Conservation (phyloP, 92 coral and sea anemone genomes). For the Actinostola sp. region DNA sequence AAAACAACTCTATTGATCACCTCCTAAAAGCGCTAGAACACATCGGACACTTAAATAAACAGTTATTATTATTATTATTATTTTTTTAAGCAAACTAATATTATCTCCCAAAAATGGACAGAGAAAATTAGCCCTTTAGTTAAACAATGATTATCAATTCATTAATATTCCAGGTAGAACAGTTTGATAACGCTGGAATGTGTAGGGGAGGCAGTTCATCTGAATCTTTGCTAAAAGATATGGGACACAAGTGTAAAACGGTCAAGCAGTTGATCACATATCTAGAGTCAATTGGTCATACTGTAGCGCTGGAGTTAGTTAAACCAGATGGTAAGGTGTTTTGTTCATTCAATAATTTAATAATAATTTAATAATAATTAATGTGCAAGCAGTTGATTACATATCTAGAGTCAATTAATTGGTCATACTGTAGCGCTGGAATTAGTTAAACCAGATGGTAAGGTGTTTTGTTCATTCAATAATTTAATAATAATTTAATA, state of each 20-base stretch:
- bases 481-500: too few relatives aligned
- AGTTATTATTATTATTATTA: too few relatives aligned
- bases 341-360: background rate
- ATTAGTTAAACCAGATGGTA: slow-evolving; percentile 52
- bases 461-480: background rate
- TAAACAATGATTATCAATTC: background rate
- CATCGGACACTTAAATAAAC: too few relatives aligned
- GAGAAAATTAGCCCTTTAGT: too few relatives aligned
- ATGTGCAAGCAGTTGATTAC: too few relatives aligned
- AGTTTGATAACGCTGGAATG: slow-evolving; percentile 56
- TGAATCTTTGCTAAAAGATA: slow-evolving; percentile 66
- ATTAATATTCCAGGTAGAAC: slow-evolving; percentile 48
- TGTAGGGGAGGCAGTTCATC: slow-evolving; percentile 60
- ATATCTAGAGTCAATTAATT: slow-evolving; percentile 69
- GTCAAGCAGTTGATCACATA: slow-evolving; percentile 71
- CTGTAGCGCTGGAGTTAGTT: slow-evolving; percentile 62
- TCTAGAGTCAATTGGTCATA: slow-evolving; percentile 62
- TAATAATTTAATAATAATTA: too few relatives aligned
- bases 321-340: slow-evolving; percentile 43
- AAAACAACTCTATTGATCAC: too few relatives aligned
- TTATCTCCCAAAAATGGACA: too few relatives aligned
- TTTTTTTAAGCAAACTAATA: background rate
- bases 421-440: slow-evolving; percentile 68
- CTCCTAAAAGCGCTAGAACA: too few relatives aligned
- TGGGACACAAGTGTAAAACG: slow-evolving; percentile 83